Percentiles rank a stretch among this genome's conserved stretches.
Evolutionary conservation across 2,888 invertebrate genomes (phyloP).

Genomic region (Catocala nupta): DNA sequence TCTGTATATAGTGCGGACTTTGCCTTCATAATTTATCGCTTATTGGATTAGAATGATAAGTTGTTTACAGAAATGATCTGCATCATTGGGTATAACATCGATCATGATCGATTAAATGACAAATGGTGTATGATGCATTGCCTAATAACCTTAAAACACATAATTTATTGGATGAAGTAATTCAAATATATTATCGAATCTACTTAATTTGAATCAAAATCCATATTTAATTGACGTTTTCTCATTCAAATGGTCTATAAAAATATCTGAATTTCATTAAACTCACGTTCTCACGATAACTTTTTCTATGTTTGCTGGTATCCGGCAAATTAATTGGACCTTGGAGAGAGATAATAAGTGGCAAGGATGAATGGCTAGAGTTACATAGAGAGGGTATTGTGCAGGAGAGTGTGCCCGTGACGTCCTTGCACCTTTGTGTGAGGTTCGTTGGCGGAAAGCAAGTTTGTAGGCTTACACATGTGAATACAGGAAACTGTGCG

Average conservation of each 20-base stretch:
- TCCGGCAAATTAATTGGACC: constrained; percentile 9
- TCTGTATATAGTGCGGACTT: constrained; percentile 2
- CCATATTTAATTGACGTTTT: too few relatives aligned
- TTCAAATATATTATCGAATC: neutral
- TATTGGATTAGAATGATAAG: neutral
- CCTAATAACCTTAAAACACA: too few relatives aligned
- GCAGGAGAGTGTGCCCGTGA: constrained; percentile 60
- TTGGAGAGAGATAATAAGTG: constrained; percentile 17
- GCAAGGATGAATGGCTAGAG: constrained; percentile 14
- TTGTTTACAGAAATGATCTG: too few relatives aligned
- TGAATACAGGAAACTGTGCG: constrained; percentile 10
- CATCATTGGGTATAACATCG: neutral
- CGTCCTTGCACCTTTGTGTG: constrained; percentile 73
- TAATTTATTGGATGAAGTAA: constrained; percentile 1
- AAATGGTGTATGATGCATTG: too few relatives aligned
- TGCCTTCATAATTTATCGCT: constrained; percentile 1
- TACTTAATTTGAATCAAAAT: too few relatives aligned
- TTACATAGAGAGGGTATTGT: constrained; percentile 54
- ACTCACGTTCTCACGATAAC: constrained; percentile 10
- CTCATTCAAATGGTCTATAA: constrained; percentile 5
- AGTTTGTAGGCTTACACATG: constrained; percentile 2
- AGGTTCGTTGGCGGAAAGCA: constrained; percentile 40
- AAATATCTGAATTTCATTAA: constrained; percentile 8
- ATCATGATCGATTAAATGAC: constrained; percentile 20
- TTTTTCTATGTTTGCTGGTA: constrained; percentile 12